Evolutionary conservation across 2,113 vertebrate genomes (phyloP).

Genomic region (Cebidichthys violaceus): DNA sequence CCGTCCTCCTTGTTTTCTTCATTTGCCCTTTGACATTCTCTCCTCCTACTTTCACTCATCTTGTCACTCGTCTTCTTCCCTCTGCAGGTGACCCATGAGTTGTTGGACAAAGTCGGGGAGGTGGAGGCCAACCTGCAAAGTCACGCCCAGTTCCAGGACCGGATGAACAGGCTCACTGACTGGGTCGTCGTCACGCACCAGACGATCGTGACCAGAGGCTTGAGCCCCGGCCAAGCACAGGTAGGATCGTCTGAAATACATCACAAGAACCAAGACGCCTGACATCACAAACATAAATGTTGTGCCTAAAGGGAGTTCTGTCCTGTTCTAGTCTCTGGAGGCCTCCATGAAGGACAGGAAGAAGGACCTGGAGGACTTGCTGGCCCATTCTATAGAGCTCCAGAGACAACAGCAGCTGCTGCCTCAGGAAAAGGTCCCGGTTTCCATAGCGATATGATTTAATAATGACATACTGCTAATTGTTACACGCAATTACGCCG

Average conservation of each 20-base stretch:
- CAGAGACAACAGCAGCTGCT: slow-evolving; percentile 83
- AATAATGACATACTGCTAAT: slow-evolving; percentile 31
- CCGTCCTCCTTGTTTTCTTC: not conserved
- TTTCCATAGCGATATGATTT: slow-evolving; percentile 27
- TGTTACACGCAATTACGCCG: slow-evolving; percentile 21
- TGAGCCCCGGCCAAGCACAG: slow-evolving; percentile 76
- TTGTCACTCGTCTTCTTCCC: not conserved
- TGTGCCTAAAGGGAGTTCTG: not conserved
- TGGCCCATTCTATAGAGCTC: slow-evolving; percentile 82
- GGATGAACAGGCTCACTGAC: slow-evolving; percentile 79
- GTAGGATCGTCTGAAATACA: slow-evolving; percentile 51
- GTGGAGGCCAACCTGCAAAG: slow-evolving; percentile 83
- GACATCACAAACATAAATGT: not conserved
- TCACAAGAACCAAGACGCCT: not conserved
- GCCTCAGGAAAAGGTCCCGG: slow-evolving; percentile 83
- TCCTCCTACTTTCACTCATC: not conserved
- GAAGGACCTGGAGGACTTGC: slow-evolving; percentile 81
- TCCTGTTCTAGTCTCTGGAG: slow-evolving; percentile 75
- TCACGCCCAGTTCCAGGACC: slow-evolving; percentile 80
- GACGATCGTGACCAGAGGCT: slow-evolving; percentile 70
- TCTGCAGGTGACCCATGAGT: slow-evolving; percentile 85
- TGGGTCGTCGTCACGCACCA: slow-evolving; percentile 81
- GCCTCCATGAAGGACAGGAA: slow-evolving; percentile 82
- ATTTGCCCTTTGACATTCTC: not conserved
- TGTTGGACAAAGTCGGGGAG: slow-evolving; percentile 86